phyloP scores from a whole-genome alignment of 2,888 invertebrate genomes.

The Amblyteles armatorius region DNA sequence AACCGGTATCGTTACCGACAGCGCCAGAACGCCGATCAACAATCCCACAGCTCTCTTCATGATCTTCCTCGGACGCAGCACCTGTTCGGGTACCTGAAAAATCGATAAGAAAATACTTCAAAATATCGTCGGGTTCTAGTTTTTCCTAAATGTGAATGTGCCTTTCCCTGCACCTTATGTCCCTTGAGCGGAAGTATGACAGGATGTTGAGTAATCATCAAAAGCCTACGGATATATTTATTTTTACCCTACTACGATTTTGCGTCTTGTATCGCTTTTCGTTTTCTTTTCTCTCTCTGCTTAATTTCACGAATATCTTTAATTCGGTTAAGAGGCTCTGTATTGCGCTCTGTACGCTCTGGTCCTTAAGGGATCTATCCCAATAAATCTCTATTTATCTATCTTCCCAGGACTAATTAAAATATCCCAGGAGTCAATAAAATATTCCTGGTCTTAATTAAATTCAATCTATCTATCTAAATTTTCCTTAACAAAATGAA shows the following conservation, averaged over 20 bases:
- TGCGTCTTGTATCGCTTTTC: too few relatives aligned
- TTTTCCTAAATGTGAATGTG: neutral
- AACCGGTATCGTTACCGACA: slow-evolving; percentile 75
- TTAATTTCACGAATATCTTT: too few relatives aligned
- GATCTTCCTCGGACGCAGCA: slow-evolving; percentile 54
- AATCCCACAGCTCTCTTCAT: slow-evolving; percentile 56
- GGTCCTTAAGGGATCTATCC: too few relatives aligned
- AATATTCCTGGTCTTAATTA: too few relatives aligned
- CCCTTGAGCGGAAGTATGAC: too few relatives aligned
- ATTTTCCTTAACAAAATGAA: neutral
- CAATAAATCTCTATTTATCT: too few relatives aligned
- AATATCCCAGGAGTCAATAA: neutral
- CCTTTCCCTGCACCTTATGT: neutral
- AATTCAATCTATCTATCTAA: neutral
- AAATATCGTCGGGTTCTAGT: neutral
- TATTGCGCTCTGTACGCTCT: too few relatives aligned
- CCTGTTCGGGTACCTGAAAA: slow-evolving; percentile 47
- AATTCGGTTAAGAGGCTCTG: too few relatives aligned
- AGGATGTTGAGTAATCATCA: too few relatives aligned
- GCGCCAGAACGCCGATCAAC: slow-evolving; percentile 71
- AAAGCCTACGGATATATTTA: too few relatives aligned
- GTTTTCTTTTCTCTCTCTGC: too few relatives aligned
- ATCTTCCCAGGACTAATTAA: neutral
- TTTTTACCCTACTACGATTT: too few relatives aligned
- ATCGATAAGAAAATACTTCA: neutral